These are phyloP conservation scores for Thryonomys swinderianus DNA, from an alignment of 2,113 vertebrate species.

Conservation along the genomic window DNA sequence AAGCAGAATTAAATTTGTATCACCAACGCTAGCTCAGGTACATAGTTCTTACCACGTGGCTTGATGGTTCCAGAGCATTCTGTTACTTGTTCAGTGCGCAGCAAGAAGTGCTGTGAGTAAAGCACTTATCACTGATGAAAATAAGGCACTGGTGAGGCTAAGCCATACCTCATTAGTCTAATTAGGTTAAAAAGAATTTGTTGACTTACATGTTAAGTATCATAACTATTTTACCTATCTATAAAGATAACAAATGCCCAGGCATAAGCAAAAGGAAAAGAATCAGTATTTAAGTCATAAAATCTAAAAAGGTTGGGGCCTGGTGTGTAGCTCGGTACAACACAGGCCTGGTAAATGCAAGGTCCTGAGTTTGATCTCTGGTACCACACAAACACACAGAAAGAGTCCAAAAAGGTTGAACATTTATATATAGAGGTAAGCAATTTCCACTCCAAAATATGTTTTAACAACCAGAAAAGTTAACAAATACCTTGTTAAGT, in stretches of 20 bases:
- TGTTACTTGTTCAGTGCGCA: neutral
- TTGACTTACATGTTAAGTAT: neutral
- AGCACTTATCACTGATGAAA: neutral
- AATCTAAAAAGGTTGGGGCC: neutral
- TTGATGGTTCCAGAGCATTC: neutral
- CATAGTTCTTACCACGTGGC: neutral
- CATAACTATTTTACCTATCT: neutral
- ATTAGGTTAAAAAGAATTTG: neutral
- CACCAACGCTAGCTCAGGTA: neutral
- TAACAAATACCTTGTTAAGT: neutral
- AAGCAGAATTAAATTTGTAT: neutral
- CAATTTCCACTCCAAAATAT: neutral
- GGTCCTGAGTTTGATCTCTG: too few relatives aligned
- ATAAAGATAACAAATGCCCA: neutral
- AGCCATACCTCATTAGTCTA: neutral
- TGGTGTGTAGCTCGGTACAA: too few relatives aligned
- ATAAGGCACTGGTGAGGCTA: neutral
- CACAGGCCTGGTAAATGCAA: too few relatives aligned
- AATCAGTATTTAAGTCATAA: constrained; percentile 10
- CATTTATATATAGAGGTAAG: neutral
- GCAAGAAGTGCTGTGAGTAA: neutral
- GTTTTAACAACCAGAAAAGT: neutral
- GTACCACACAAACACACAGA: too few relatives aligned
- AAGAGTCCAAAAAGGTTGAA: neutral
- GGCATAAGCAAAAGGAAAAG: neutral